A percentile compares a stretch with the other conserved stretches of the same genome.
phyloP scores from a whole-genome alignment of 2,888 invertebrate species.

The Fabriciana adippe region DNA sequence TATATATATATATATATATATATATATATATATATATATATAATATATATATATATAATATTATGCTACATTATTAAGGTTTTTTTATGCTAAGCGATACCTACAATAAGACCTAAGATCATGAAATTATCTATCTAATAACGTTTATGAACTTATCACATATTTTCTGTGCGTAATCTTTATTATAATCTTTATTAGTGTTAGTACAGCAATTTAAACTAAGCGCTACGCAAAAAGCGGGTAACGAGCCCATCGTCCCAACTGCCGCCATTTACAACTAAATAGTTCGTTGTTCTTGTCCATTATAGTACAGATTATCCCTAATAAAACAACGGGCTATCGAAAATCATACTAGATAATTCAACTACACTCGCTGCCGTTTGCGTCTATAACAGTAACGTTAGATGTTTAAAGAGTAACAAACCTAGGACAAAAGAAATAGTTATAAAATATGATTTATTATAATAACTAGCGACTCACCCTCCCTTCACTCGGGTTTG shows the following conservation, averaged over 20 bases:
- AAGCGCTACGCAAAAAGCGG: constrained; percentile 5
- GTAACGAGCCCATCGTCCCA: constrained; percentile 13
- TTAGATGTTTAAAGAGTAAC: not conserved
- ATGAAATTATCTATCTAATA: too few relatives aligned
- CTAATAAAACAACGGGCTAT: constrained; percentile 14
- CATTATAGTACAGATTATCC: constrained; percentile 24
- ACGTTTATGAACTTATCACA: too few relatives aligned
- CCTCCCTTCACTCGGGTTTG: too few relatives aligned
- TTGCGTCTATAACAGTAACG: not conserved
- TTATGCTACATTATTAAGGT: too few relatives aligned
- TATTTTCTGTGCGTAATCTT: not conserved
- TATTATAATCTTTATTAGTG: not conserved
- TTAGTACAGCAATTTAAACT: constrained; percentile 11
- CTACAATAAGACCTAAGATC: too few relatives aligned
- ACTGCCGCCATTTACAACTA: constrained; percentile 10
- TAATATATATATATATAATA: too few relatives aligned
- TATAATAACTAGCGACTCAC: too few relatives aligned
- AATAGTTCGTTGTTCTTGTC: constrained; percentile 27
- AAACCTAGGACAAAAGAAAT: too few relatives aligned
- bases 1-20: too few relatives aligned
- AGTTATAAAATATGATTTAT: too few relatives aligned
- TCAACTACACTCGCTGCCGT: not conserved
- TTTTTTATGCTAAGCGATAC: too few relatives aligned
- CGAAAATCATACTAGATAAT: not conserved
- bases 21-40: too few relatives aligned